Evolutionary conservation across 1,140 invertebrate species (phyloP).

Genomic region (Drosophila dunni): DNA sequence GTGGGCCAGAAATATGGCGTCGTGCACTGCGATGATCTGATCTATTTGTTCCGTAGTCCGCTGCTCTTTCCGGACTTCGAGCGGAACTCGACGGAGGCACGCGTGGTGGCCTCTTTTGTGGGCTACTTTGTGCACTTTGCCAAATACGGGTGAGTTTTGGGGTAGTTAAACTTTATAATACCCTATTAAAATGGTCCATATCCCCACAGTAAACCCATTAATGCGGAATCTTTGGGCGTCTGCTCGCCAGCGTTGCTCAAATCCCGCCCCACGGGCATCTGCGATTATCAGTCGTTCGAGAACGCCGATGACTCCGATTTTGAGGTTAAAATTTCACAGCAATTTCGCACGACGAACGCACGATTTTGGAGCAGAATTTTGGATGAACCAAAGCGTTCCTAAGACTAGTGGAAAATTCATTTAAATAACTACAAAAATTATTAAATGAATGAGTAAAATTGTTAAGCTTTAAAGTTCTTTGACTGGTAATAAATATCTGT

Average conservation of each 20-base stretch:
- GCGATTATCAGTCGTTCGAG: constrained; percentile 72
- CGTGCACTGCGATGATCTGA: constrained; percentile 80
- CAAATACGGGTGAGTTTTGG: constrained; percentile 59
- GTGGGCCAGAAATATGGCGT: constrained; percentile 63
- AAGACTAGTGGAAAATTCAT: background rate
- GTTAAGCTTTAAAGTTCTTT: no score
- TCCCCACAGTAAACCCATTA: constrained; percentile 46
- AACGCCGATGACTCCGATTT: constrained; percentile 47
- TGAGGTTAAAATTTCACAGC: constrained; percentile 35
- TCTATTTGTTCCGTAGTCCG: constrained; percentile 78
- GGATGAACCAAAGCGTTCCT: constrained; percentile 22
- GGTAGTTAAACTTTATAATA: background rate
- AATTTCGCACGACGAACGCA: constrained; percentile 47
- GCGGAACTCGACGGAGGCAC: constrained; percentile 61
- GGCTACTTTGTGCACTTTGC: constrained; percentile 75
- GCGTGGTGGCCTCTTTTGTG: constrained; percentile 56
- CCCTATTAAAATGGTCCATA: background rate
- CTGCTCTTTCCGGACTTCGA: constrained; percentile 71
- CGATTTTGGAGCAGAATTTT: constrained; percentile 63
- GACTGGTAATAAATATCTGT: no score
- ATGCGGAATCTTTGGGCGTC: constrained; percentile 27
- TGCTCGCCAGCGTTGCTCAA: constrained; percentile 51
- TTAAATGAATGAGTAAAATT: no score
- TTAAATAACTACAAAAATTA: background rate
- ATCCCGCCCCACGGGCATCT: constrained; percentile 60